Base-by-base conservation (phyloP, 2,888 invertebrate species). In the Pseudeuparius sepicola region DNA sequence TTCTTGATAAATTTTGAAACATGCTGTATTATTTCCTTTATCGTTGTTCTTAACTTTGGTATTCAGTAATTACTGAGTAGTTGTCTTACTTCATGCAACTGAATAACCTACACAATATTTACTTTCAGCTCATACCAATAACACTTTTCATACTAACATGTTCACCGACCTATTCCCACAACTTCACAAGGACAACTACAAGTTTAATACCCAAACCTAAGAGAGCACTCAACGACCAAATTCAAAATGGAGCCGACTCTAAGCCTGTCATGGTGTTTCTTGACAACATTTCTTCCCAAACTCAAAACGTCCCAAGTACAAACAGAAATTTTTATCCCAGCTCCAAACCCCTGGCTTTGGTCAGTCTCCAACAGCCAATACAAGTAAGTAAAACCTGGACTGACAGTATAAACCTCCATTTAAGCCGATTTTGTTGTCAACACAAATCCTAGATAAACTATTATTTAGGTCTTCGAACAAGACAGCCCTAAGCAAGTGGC, bases 401-500 rank as follows among this genome's bases (percentile, higher is more conserved):
- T n/a, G n/a, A n/a, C n/a, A n/a, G n/a, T n/a, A n/a, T n/a, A n/a
- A 27, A 27, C n/a, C 13, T 15, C 3, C 33, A 23, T 23, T 27
- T 2, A 37, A 25, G 30, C 40, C 42, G 4, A 4, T 5, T 10
- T 14, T n/a, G 13, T 30, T 14, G 26, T 32, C 13, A 33, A 29
- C 14, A 32, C 23, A 17, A 31, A 36, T 32, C 35, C 39, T 4
- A 33, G 36, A n/a, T 36, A 34, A 30, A 34, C 36, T 5, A 16
- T 20, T 27, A 30, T 36, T 0, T 10, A 41, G 41, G 43, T 43
- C 15, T 35, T 44, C 12, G 46, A 48, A 16, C 42, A 35, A 37
- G 49, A 49, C 10, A 36, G 37, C 30, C 51, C 48, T 30, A 53
- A 49, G 39, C 53, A 47, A 41, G 50, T 54, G n/a, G 49, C 54